Evolutionary conservation across 2,888 invertebrate species (phyloP).

Genomic region (Cantharis nigra): DNA sequence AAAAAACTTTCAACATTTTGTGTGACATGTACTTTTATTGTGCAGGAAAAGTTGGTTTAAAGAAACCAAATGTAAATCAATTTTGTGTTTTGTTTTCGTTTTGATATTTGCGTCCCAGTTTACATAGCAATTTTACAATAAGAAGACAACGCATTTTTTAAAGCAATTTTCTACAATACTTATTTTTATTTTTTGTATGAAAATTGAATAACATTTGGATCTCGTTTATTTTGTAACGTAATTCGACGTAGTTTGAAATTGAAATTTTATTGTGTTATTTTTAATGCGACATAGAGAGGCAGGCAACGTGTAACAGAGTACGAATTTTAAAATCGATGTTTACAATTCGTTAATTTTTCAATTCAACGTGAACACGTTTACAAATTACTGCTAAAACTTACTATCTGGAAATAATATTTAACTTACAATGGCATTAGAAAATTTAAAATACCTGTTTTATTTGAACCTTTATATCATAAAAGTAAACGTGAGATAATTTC

Average conservation of each 20-base stretch:
- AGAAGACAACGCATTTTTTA: not conserved
- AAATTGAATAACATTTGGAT: not conserved
- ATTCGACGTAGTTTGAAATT: not conserved
- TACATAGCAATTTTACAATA: not conserved
- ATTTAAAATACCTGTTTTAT: not conserved
- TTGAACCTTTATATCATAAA: not conserved
- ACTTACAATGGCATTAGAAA: not conserved
- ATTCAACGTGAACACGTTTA: not conserved
- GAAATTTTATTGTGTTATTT: not conserved
- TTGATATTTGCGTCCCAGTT: not conserved
- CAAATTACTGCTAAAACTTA: not conserved
- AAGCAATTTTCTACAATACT: not conserved
- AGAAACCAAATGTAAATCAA: not conserved
- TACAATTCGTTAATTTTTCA: not conserved
- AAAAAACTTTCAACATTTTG: not conserved
- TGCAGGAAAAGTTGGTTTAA: not conserved
- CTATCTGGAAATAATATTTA: not conserved
- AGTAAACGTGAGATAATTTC: not conserved
- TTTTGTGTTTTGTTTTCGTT: not conserved
- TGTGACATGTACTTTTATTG: not conserved
- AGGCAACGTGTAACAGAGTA: not conserved
- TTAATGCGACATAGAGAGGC: not conserved
- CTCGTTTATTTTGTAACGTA: not conserved
- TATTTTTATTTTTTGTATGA: not conserved
- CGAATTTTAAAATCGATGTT: not conserved